Conservation (phyloP, 2,113 vertebrate species). For the Naja naja region DNA sequence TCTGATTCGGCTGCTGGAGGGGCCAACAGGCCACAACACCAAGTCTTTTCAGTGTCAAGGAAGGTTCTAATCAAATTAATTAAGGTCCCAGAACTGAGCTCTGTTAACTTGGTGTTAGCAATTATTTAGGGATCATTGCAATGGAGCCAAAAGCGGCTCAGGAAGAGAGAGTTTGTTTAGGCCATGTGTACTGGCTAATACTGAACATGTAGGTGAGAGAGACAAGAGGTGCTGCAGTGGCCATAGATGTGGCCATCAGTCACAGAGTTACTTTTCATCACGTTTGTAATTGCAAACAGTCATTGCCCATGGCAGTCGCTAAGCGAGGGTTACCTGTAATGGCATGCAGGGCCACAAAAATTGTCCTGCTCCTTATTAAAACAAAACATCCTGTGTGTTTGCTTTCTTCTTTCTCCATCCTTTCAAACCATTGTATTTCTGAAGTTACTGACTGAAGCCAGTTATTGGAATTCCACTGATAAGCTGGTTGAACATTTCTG, state of each 20-base stretch:
- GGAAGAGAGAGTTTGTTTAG: not conserved
- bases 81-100: not conserved
- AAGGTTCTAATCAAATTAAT: not conserved
- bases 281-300: not conserved
- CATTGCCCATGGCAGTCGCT: not conserved
- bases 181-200: not conserved
- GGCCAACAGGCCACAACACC: too few relatives aligned
- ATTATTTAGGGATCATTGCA: not conserved
- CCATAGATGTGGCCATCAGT: not conserved
- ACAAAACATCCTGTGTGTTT: not conserved
- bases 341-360: not conserved
- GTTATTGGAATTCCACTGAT: slow-evolving; percentile 5
- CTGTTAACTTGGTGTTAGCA: not conserved
- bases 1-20: too few relatives aligned
- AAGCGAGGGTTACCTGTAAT: not conserved
- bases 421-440: not conserved
- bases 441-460: not conserved
- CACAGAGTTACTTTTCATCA: not conserved
- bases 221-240: not conserved
- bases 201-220: not conserved
- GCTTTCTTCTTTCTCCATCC: not conserved
- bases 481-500: slow-evolving; percentile 43
- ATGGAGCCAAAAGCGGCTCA: not conserved
- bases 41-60: not conserved
- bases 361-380: not conserved